These are phyloP conservation scores for Clepsis dumicolana DNA, from an alignment of 2,888 invertebrate species.

Conservation along the genomic window DNA sequence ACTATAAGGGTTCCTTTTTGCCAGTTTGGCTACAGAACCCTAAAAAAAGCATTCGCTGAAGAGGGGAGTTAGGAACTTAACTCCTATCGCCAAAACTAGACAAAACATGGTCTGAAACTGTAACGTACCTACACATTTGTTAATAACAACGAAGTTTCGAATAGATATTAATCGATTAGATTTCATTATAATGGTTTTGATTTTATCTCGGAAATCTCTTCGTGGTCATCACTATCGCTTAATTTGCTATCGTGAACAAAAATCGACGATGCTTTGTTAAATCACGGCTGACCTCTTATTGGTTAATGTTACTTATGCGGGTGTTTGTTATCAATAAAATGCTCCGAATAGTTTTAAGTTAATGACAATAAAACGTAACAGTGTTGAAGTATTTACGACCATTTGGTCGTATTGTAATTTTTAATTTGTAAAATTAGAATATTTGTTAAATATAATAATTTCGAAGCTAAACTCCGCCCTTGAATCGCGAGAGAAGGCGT, in stretches of 20 bases:
- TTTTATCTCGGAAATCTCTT: constrained; percentile 4
- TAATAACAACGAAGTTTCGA: no score
- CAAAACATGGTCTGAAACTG: no score
- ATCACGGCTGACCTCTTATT: constrained; percentile 48
- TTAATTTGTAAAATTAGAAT: not conserved
- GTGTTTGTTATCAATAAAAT: constrained; percentile 8
- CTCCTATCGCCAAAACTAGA: no score
- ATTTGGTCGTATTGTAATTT: no score
- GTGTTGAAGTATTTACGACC: no score
- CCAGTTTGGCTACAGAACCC: no score
- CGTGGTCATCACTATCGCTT: constrained; percentile 22
- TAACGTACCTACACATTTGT: no score
- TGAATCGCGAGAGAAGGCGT: constrained; percentile 21
- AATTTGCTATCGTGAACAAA: constrained; percentile 63
- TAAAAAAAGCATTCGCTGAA: no score
- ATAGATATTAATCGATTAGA: no score
- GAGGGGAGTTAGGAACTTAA: no score
- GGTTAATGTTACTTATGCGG: constrained; percentile 50
- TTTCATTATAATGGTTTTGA: not conserved
- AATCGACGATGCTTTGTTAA: constrained; percentile 56
- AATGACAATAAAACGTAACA: no score
- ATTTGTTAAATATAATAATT: constrained; percentile 2
- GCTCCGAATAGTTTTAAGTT: not conserved
- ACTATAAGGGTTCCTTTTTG: no score
- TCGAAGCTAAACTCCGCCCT: constrained; percentile 31